These are phyloP conservation scores for Acanthiza pusilla DNA, from an alignment of 2,797 vertebrate genomes.

Conservation along the genomic window DNA sequence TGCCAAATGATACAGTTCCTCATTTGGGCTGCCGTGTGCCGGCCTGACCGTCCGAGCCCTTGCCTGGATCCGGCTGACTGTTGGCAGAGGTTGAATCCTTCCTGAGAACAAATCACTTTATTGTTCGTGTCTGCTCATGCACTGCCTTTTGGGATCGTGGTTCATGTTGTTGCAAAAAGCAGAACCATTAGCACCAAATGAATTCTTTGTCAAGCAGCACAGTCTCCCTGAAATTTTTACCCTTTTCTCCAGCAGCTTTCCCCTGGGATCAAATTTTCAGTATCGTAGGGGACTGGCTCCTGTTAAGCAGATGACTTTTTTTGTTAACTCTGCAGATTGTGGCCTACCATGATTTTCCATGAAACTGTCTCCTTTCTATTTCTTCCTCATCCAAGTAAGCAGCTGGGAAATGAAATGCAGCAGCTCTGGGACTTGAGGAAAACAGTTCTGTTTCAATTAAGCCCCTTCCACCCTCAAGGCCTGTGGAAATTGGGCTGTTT, in stretches of 20 bases:
- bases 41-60: not conserved
- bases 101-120: constrained; percentile 53
- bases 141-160: constrained; percentile 6
- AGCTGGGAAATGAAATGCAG: not conserved
- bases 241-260: not conserved
- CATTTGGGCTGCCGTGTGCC: not conserved
- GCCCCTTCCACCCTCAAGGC: not conserved
- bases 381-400: not conserved
- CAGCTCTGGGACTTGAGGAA: not conserved
- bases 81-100: constrained; percentile 41
- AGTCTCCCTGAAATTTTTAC: not conserved
- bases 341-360: constrained; percentile 6
- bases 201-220: constrained; percentile 13
- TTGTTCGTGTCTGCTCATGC: constrained; percentile 41
- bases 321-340: not conserved
- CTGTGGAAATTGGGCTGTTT: not conserved
- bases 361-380: not conserved
- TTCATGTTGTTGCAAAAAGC: constrained; percentile 36
- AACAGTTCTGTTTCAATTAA: not conserved
- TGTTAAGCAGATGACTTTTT: not conserved
- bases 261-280: not conserved
- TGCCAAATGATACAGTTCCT: constrained; percentile 47
- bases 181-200: not conserved
- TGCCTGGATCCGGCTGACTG: constrained; percentile 35
- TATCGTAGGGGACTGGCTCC: not conserved